Base-by-base conservation (phyloP, 2,888 invertebrate genomes). In the Acrocyrtus sp. region DNA sequence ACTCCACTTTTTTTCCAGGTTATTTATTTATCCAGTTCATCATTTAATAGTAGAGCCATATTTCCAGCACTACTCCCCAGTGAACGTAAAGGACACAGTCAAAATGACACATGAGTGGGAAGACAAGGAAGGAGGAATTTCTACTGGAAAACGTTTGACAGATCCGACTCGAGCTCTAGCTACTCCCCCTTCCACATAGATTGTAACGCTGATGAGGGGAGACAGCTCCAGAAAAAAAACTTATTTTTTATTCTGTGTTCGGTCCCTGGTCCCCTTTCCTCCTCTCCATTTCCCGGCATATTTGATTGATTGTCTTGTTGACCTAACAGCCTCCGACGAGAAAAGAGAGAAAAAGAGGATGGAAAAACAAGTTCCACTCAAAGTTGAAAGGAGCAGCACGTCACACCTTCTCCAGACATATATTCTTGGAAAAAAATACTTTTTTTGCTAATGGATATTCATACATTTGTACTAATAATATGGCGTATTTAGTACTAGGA, bases 271-370 rank as follows among this genome's bases (percentile, higher is more conserved):
- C n/a, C 17, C 34, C 34, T 26, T 27, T 51, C 29, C 15, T 10
- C 34, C 5, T 45, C 58, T 8, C 45, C 47, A 17, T 58, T 26
- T 57, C 53, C 17, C 24, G 47, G 22, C 21, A 22, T 15, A 57
- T 45, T 68, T 74, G 76, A 76, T 76, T 76, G 76, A 76, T 76
- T 68, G 73, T 76, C 74, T 58, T 65, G 48, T 72, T 73, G 73
- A 74, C 73, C 74, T 74, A 76, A 73, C 74, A 65, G 69, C 73
- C 62, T 67, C 48, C 51, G 70, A 60, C 48, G 58, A 50, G 58
- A 60, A 58, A 43, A 51, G 34, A n/a, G n/a, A n/a, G n/a, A n/a
- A n/a, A n/a, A n/a, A n/a, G n/a, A n/a, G n/a, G n/a, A n/a, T n/a
- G n/a, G n/a, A n/a, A n/a, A n/a, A n/a, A n/a, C n/a, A n/a, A n/a